phyloP scores from a whole-genome alignment of 1,140 invertebrate species.

The Zaprionus ornatus region DNA sequence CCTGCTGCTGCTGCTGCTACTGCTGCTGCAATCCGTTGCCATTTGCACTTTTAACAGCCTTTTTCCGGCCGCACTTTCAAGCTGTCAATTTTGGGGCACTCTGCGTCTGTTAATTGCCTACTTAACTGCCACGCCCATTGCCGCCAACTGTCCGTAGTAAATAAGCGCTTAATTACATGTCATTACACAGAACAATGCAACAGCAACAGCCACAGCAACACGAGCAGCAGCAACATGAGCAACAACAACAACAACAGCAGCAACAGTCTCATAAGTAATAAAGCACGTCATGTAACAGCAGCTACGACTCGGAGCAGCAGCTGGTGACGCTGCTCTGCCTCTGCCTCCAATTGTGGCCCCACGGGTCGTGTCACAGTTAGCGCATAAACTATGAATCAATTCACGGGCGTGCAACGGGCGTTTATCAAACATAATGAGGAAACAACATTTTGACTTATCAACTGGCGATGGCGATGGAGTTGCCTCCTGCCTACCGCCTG shows the following conservation, averaged over 20 bases:
- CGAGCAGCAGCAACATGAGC: constrained; percentile 40
- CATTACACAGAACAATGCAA: constrained; percentile 63
- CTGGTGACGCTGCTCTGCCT: not conserved
- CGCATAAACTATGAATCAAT: constrained; percentile 76
- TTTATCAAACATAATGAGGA: constrained; percentile 82
- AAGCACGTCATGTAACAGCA: constrained; percentile 67
- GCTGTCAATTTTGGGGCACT: constrained; percentile 75
- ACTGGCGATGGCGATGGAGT: constrained; percentile 39
- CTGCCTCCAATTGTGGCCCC: not conserved
- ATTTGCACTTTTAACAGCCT: constrained; percentile 28
- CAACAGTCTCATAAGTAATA: constrained; percentile 74
- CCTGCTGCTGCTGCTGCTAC: constrained; percentile 11
- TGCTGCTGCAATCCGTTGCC: constrained; percentile 27
- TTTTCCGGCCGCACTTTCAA: constrained; percentile 59
- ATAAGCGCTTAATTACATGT: constrained; percentile 81
- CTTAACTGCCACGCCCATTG: constrained; percentile 61
- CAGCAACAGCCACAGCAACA: constrained; percentile 22
- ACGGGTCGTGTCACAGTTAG: constrained; percentile 70
- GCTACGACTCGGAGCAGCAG: constrained; percentile 37
- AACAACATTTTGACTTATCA: constrained; percentile 79
- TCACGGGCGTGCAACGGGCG: constrained; percentile 65
- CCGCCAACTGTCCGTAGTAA: constrained; percentile 72
- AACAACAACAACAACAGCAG: constrained; percentile 46
- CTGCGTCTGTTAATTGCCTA: constrained; percentile 72
- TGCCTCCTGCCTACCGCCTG: constrained; percentile 6